Evolutionary conservation across 2,113 vertebrate genomes (phyloP).

Genomic region (Gnathonemus longibarbis): DNA sequence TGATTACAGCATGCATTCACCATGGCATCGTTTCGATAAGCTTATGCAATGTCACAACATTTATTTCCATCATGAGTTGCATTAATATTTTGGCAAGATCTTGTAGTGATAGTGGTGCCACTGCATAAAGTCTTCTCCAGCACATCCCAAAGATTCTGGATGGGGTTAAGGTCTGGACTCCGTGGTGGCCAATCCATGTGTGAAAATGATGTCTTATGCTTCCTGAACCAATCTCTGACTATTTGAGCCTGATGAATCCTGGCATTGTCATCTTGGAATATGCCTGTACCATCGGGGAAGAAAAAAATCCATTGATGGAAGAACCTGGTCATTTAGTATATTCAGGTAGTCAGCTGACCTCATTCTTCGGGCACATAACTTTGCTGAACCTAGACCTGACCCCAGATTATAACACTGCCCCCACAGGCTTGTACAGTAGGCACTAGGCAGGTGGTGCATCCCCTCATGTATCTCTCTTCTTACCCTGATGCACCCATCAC

Average conservation of each 20-base stretch:
- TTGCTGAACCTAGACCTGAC: background rate
- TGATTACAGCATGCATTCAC: background rate
- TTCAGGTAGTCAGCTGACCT: background rate
- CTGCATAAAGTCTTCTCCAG: background rate
- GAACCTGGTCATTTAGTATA: background rate
- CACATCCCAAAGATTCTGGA: background rate
- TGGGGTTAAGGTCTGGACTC: background rate
- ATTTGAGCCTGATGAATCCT: background rate
- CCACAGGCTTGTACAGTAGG: background rate
- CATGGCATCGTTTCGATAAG: background rate
- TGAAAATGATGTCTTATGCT: background rate
- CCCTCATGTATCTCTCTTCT: background rate
- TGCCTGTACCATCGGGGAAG: background rate
- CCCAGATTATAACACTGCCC: background rate
- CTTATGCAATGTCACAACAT: background rate
- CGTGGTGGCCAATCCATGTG: background rate
- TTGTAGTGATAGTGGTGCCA: background rate
- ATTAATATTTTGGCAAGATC: background rate
- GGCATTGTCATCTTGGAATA: too few relatives aligned
- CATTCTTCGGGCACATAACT: background rate
- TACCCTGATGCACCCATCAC: background rate
- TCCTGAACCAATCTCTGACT: background rate
- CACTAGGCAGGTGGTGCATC: background rate
- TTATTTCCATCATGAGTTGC: background rate
- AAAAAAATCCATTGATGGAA: background rate